phyloP scores from a whole-genome alignment of 2,888 invertebrate species.

The Eulithis prunata region DNA sequence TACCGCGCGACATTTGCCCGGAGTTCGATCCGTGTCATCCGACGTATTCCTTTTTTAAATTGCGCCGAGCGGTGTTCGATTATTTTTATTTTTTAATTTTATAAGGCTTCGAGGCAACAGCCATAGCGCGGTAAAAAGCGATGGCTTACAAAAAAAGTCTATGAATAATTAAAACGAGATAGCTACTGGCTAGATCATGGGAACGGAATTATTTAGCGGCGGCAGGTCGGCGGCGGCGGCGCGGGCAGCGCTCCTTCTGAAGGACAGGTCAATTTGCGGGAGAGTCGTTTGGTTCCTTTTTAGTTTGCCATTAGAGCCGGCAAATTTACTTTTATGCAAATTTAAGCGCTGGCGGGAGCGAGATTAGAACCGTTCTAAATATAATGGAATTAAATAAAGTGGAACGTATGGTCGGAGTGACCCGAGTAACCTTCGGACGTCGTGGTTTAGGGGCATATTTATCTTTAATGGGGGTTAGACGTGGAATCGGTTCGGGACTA shows the following conservation, averaged over 20 bases:
- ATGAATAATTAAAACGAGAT: conserved; percentile 84
- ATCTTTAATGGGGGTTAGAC: conserved; percentile 79
- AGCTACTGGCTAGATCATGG: conserved; percentile 83
- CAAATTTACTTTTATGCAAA: conserved; percentile 67
- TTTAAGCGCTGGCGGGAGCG: conserved; percentile 49
- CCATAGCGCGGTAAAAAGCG: conserved; percentile 79
- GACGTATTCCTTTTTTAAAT: conserved; percentile 84
- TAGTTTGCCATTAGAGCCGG: conserved; percentile 58
- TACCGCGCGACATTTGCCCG: conserved; percentile 84
- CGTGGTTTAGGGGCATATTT: conserved; percentile 80
- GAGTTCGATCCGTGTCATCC: conserved; percentile 85
- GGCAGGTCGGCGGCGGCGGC: conserved; percentile 73
- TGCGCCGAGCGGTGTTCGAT: conserved; percentile 73
- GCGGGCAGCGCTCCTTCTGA: conserved; percentile 59
- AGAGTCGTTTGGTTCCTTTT: conserved; percentile 67
- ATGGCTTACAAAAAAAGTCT: conserved; percentile 80
- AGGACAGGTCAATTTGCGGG: conserved; percentile 83
- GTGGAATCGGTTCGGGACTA: conserved; percentile 72
- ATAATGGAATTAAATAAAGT: conserved; percentile 60
- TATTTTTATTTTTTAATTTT: conserved; percentile 80
- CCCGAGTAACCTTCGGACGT: conserved; percentile 62
- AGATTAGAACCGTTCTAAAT: conserved; percentile 59
- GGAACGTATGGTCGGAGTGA: conserved; percentile 63
- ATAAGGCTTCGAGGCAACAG: conserved; percentile 74
- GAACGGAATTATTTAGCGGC: conserved; percentile 80